A percentile compares a stretch with the other conserved stretches of the same genome.
Evolutionary conservation across 2,113 vertebrate species (phyloP).

Genomic region (Urocitellus parryii): DNA sequence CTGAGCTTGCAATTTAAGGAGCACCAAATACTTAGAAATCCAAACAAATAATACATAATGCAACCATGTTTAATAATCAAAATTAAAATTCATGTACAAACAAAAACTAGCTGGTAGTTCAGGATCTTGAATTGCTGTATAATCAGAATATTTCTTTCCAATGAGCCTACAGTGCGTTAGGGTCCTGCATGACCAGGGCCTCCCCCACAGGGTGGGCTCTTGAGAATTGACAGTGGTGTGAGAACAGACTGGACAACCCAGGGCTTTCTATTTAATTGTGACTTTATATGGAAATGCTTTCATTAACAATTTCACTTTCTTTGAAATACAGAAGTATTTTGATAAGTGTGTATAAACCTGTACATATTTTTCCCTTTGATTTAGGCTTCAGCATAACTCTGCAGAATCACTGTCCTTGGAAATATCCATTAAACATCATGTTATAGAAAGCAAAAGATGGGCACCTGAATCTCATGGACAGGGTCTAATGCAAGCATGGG

Average conservation of each 20-base stretch:
- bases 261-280: background rate
- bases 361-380: background rate
- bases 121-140: accelerated
- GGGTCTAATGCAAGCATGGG: background rate
- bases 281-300: background rate
- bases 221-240: accelerated
- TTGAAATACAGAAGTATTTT: background rate
- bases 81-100: background rate
- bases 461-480: background rate
- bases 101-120: background rate
- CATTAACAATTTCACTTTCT: background rate
- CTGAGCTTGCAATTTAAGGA: background rate
- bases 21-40: background rate
- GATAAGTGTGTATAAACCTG: background rate
- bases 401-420: background rate
- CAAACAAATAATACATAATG: background rate
- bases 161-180: background rate
- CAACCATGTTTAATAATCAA: background rate
- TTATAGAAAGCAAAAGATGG: background rate
- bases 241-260: no score
- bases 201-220: background rate
- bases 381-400: background rate
- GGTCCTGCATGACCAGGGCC: accelerated
- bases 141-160: accelerated
- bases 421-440: background rate